Base-by-base conservation (phyloP, 2,888 invertebrate species). In the Nebria brevicollis region DNA sequence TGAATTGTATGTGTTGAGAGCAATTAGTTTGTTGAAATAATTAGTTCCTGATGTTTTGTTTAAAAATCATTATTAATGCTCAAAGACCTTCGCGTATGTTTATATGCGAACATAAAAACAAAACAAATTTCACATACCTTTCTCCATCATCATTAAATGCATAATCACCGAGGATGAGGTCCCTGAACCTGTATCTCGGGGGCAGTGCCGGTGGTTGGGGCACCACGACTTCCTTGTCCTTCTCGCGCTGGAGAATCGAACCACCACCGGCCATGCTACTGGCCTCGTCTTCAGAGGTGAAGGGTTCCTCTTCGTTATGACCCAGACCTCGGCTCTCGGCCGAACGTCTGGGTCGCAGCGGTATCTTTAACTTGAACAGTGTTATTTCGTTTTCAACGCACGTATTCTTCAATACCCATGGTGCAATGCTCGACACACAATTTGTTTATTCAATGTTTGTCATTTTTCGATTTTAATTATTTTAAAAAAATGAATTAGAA, bases 81-180 rank as follows among this genome's bases (percentile, higher is more conserved):
- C 7, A 6, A 54, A 54, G 13, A 54, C 54, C 15, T 66, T 66
- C 66, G 15, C 13, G 13, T 10, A 66, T 15, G 7, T 66, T 6
- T 66, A 66, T 25, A 66, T 66, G n/a, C 15, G 65, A 65, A n/a
- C 7, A 66, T n/a, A 66, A n/a, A 25, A 25, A 66, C 13, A 15
- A 25, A 66, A 66, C 11, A 66, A 25, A 65, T 65, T 66, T 2
- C 15, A 66, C 66, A 25, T 66, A 95, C 95, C 95, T 94, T 91
- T 95, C 94, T 72, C 94, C 94, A 85, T 94, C 94, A 87, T 95
- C 95, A 86, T 93, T 93, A 88, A 94, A 93, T 15, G 94, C 93
- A 87, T 93, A 94, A 89, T 95, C 95, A 72, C 95, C 95, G 85
- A 94, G 90, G 85, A 95, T 92, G 84, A 95, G 91, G 89, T 95